A percentile compares a stretch with the other conserved stretches of the same genome.
Evolutionary conservation across 2,888 invertebrate species (phyloP).

Genomic region (Eudasyphora cyanicolor): DNA sequence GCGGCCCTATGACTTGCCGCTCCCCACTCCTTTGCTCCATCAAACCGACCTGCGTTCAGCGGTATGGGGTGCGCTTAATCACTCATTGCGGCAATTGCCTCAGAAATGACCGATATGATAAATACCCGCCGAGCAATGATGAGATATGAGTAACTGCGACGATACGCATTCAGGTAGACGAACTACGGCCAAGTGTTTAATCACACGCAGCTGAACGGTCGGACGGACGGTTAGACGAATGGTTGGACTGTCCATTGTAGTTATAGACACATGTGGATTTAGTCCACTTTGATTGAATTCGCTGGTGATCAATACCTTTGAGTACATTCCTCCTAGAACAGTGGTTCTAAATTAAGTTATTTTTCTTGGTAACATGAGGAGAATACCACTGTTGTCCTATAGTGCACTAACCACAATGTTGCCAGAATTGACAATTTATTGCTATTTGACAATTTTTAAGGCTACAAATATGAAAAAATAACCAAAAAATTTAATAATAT

Average conservation of each 20-base stretch:
- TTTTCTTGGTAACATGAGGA: too few relatives aligned
- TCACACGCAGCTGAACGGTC: constrained; percentile 10
- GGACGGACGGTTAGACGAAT: neutral
- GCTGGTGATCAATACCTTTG: constrained; percentile 14
- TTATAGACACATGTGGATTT: neutral
- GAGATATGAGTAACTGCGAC: constrained; percentile 4
- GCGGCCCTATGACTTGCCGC: neutral
- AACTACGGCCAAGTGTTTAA: neutral
- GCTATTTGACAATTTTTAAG: neutral
- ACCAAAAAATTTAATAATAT: too few relatives aligned
- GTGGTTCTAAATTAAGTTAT: neutral
- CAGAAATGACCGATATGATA: constrained; percentile 35
- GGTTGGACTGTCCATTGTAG: neutral
- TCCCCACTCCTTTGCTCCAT: neutral
- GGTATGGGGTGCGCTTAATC: constrained; percentile 20
- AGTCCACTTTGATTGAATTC: constrained; percentile 22
- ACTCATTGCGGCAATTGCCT: constrained; percentile 33
- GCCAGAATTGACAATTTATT: too few relatives aligned
- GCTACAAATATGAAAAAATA: too few relatives aligned
- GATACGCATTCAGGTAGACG: neutral
- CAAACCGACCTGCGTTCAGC: neutral
- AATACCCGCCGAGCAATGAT: neutral
- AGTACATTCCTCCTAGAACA: neutral
- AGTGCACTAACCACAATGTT: neutral
- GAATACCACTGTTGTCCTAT: too few relatives aligned